Conservation (phyloP, 2,113 vertebrate species). For the Syngnathus floridae region DNA sequence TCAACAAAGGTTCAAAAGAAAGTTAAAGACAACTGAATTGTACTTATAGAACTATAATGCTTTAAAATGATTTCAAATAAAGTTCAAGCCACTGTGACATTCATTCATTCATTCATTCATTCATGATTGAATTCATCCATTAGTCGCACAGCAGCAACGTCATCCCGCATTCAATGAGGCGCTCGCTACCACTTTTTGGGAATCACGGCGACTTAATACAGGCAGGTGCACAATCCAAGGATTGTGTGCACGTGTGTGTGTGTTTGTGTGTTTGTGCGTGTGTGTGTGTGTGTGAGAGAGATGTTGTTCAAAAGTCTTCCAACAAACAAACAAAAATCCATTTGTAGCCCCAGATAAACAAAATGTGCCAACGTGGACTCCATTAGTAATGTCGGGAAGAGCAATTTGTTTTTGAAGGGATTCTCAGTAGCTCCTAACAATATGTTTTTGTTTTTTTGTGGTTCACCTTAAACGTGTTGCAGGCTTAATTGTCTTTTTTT, state of each 20-base stretch:
- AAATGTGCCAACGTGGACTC: slow-evolving; percentile 4
- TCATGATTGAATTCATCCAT: too few relatives aligned
- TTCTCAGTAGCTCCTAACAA: not conserved
- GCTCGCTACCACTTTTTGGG: not conserved
- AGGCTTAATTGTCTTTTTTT: not conserved
- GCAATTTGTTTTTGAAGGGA: slow-evolving; percentile 1
- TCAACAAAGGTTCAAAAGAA: too few relatives aligned
- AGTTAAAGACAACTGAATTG: too few relatives aligned
- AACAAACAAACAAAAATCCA: slow-evolving; percentile 12
- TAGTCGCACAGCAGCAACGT: too few relatives aligned
- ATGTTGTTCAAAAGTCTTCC: slow-evolving; percentile 2
- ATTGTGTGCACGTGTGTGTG: not conserved
- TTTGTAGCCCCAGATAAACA: slow-evolving; percentile 24
- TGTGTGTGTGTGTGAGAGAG: not conserved
- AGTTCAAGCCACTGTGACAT: not conserved
- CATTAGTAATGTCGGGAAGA: not conserved
- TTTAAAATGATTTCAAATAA: too few relatives aligned
- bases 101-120: too few relatives aligned
- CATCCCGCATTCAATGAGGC: not conserved
- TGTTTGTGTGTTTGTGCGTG: too few relatives aligned
- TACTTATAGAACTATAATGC: too few relatives aligned
- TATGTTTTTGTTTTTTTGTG: not conserved
- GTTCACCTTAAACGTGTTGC: not conserved
- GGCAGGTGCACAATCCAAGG: not conserved
- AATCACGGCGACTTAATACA: not conserved